Percentiles rank a stretch among this genome's conserved stretches.
Evolutionary conservation across 2,888 invertebrate species (phyloP).

Genomic region (Philonicus albiceps): DNA sequence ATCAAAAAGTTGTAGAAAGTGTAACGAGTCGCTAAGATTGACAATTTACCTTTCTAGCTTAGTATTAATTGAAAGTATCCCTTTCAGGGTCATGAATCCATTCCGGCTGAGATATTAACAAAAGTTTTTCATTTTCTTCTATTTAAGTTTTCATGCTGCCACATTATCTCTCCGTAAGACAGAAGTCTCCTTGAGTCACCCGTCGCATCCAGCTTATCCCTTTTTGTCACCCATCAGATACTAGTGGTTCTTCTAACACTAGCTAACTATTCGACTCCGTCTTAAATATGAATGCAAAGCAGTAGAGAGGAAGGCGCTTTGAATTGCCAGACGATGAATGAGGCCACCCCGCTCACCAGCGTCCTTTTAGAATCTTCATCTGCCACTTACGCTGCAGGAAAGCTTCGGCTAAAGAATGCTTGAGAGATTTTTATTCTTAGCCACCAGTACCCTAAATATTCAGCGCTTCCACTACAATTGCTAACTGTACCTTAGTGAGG

Average conservation of each 20-base stretch:
- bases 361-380: conserved; percentile 1
- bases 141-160: conserved; percentile 37
- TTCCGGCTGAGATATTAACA: not conserved
- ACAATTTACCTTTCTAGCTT: conserved; percentile 20
- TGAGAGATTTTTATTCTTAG: conserved; percentile 3
- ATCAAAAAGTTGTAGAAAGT: not conserved
- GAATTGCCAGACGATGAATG: conserved; percentile 33
- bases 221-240: conserved; percentile 34
- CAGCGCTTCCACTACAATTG: conserved; percentile 33
- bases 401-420: not conserved
- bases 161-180: conserved; percentile 32
- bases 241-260: conserved; percentile 26
- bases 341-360: not conserved
- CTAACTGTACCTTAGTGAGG: conserved; percentile 14
- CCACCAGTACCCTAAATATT: conserved; percentile 35
- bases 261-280: conserved; percentile 19
- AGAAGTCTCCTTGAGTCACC: conserved; percentile 14
- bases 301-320: not conserved
- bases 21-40: not conserved
- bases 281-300: conserved; percentile 28
- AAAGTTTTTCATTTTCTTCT: conserved; percentile 37
- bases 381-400: conserved; percentile 25
- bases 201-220: not conserved
- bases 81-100: conserved; percentile 33
- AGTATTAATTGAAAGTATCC: conserved; percentile 33